These are phyloP conservation scores for Thamnaconus septentrionalis DNA, from an alignment of 2,113 vertebrate species.

Conservation along the genomic window DNA sequence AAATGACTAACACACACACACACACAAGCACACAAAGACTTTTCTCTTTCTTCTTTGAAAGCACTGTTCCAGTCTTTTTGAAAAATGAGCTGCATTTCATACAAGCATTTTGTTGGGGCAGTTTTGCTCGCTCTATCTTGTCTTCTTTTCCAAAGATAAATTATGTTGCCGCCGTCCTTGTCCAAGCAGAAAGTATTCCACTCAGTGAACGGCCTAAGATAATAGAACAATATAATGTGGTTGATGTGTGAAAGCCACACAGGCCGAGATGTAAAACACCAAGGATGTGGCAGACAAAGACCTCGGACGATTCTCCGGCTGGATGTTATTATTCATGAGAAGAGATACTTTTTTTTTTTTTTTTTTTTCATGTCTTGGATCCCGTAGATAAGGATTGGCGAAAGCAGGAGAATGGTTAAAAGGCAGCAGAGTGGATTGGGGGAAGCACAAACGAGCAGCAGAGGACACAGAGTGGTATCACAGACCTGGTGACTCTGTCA, in stretches of 20 bases:
- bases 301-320: constrained; percentile 25
- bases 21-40: too few relatives aligned
- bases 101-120: too few relatives aligned
- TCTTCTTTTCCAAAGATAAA: constrained; percentile 22
- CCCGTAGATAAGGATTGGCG: too few relatives aligned
- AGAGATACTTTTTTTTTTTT: neutral
- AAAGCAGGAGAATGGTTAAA: neutral
- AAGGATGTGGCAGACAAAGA: constrained; percentile 22
- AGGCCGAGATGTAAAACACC: neutral
- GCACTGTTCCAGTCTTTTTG: too few relatives aligned
- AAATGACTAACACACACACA: too few relatives aligned
- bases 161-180: constrained; percentile 35
- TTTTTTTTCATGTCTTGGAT: too few relatives aligned
- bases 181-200: constrained; percentile 31
- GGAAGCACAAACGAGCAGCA: neutral
- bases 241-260: constrained; percentile 15
- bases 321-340: constrained; percentile 20
- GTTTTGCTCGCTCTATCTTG: constrained; percentile 8
- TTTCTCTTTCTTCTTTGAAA: too few relatives aligned
- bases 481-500: neutral
- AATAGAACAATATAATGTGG: constrained; percentile 39
- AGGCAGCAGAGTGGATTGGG: constrained; percentile 8
- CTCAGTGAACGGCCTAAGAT: constrained; percentile 37
- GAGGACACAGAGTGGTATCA: neutral
- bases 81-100: too few relatives aligned